A percentile compares a stretch with the other conserved stretches of the same genome.
Conservation (phyloP, 2,797 vertebrate genomes). For the Fratercula arctica region DNA sequence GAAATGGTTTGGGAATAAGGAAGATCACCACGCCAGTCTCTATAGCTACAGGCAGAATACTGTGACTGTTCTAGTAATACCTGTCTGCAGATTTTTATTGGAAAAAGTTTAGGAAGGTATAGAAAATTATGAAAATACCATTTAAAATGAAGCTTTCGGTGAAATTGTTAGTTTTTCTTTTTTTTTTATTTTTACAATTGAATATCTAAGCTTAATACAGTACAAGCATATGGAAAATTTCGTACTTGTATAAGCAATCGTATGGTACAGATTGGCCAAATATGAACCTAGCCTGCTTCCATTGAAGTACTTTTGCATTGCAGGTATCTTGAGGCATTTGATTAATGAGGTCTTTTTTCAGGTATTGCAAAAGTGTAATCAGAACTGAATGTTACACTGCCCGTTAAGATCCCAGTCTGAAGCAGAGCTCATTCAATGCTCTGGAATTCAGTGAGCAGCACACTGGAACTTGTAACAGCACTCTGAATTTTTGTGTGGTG, state of each 20-base stretch:
- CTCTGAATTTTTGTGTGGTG: not conserved
- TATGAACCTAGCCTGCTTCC: not conserved
- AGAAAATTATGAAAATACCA: not conserved
- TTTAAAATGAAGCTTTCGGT: not conserved
- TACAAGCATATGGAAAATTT: not conserved
- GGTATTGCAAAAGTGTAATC: not conserved
- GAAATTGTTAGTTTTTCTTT: not conserved
- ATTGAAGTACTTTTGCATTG: not conserved
- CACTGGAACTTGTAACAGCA: not conserved
- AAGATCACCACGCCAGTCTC: not conserved
- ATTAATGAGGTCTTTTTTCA: not conserved
- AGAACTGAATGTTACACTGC: not conserved
- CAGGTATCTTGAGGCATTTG: not conserved
- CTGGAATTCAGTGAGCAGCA: not conserved
- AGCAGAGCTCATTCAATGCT: not conserved
- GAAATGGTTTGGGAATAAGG: not conserved
- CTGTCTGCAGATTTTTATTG: not conserved
- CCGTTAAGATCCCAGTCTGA: accelerated
- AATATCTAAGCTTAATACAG: not conserved
- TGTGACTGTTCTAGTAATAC: not conserved
- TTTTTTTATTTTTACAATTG: not conserved
- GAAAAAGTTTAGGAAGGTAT: not conserved
- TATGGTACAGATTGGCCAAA: not conserved
- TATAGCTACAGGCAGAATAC: not conserved
- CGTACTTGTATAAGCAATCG: not conserved